Evolutionary conservation across 1,140 invertebrate species (phyloP), one percentile per base, ranked within the genome.

Genomic region (Drosophila mauritiana): DNA sequence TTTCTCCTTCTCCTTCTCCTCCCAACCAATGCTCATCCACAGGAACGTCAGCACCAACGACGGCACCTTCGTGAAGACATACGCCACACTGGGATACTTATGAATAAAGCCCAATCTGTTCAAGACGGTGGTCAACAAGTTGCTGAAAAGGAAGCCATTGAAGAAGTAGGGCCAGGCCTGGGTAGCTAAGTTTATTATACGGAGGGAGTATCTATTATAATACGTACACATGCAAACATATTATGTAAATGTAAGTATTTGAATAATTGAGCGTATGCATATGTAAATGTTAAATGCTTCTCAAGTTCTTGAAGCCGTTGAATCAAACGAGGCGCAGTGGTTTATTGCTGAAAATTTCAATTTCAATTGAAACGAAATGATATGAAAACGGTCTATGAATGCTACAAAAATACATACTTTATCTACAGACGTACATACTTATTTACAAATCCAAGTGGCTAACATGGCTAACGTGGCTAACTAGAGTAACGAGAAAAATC

Each of bases 21-120:
- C 37, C 37, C 37, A 13, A 4, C 37, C 11, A 31, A 31, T 31
- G 2, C 31, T 58, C 34, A 20, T 49, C n/a, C 39, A 80, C 94
- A 97, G 96, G 93, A 96, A 96, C 93, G 75, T 86, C 13, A 96
- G 95, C 92, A 96, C 96, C 93, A 96, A 95, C 93, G 96, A 97
- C 92, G 95, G 95, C 92, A 96, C 96, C 90, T 97, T 97, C 94
- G 96, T 97, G 93, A 97, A 97, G 94, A 97, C 96, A 89, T 97
- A 97, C 92, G 96, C 96, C 86, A 97, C 96, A 67, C 94, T 97
- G 92, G 97, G 96, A 93, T 97, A 97, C 92, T 95, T 97, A 94
- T 97, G 96, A 96, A 92, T 86, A 86, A 85, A 90, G 43, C 62
- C 68, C 37, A 79, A 88, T 65, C 74, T 81, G 58, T 90, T 90